Evolutionary conservation across 2,113 vertebrate species (phyloP), one percentile per base, ranked within the genome.

Genomic region (Opisthocomus hoazin): DNA sequence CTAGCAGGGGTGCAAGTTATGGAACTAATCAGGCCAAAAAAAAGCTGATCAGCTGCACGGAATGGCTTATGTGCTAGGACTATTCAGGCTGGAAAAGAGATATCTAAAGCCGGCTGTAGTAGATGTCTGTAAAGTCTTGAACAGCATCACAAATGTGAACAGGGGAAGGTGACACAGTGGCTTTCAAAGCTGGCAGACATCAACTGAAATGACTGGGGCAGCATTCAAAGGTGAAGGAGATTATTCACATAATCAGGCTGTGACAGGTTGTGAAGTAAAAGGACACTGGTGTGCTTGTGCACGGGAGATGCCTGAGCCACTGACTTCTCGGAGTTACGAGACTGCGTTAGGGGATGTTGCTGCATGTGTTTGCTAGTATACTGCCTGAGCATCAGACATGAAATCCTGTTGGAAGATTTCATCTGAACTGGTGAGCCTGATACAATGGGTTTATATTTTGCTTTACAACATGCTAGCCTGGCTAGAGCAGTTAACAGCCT

Each of bases 281-380:
- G 68, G 70, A 10, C 7, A 21, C 4, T 12, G 2, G 41, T 14
- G 32, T 65, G 50, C 22, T 50, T 29, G 63, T 36, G 77, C 54
- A 13, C 1, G 2, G 60, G 26, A 50, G 19, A 11, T 30, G 61
- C 65, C 48, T 8, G 50, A 84, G 30, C 34, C 11, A 5, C 61
- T 0, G 2, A 0, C 16, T 73, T 19, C 12, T 5, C 41, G 24
- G 68, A 29, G 11, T 50, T 22, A 11, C 0, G 3, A 1, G 7
- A 4, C 19, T 10, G 3, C 6, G 34, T 13, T 51, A 21, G 13
- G 26, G 4, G 4, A 15, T 45, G 24, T 27, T 8, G 51, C 22
- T 61, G 34, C 4, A 0, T 3, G 12, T 39, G 30, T 29, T 86
- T 68, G 15, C 57, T 23, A 4, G 12, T 12, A 5, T 7, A 1